phyloP scores from a whole-genome alignment of 2,797 vertebrate species.

The Pteropus rufus region DNA sequence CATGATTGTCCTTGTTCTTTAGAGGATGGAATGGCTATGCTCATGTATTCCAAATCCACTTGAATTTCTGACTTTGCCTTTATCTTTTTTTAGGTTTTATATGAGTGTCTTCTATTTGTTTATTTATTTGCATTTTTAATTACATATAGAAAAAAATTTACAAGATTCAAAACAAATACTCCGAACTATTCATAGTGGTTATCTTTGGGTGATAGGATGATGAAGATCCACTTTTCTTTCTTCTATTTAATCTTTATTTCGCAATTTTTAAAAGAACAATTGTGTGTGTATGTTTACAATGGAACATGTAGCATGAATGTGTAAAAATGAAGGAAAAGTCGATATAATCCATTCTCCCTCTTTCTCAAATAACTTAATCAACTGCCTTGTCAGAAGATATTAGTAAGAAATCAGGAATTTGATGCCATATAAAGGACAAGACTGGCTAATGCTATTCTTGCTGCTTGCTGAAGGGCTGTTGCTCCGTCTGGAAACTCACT shows the following conservation, averaged over 20 bases:
- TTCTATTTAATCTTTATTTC: neutral
- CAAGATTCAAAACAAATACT: neutral
- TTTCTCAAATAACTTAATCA: neutral
- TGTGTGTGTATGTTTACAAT: neutral
- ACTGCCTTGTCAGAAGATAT: neutral
- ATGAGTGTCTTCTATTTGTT: neutral
- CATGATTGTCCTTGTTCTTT: neutral
- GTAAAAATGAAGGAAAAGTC: neutral
- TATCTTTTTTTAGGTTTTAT: neutral
- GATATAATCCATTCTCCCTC: neutral
- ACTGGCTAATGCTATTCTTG: neutral
- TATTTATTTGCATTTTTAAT: slow-evolving; percentile 8
- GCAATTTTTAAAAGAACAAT: neutral
- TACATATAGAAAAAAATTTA: neutral
- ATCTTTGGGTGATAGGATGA: neutral
- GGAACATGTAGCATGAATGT: neutral
- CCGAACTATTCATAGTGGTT: neutral
- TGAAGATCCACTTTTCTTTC: neutral
- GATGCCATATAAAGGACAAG: neutral
- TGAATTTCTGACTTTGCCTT: neutral
- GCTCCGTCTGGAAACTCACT: neutral
- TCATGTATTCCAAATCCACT: neutral
- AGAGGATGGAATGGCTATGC: neutral
- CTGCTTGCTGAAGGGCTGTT: neutral
- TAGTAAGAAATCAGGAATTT: neutral